Evolutionary conservation across 2,797 vertebrate species (phyloP).

Genomic region (Carcharodon carcharias): DNA sequence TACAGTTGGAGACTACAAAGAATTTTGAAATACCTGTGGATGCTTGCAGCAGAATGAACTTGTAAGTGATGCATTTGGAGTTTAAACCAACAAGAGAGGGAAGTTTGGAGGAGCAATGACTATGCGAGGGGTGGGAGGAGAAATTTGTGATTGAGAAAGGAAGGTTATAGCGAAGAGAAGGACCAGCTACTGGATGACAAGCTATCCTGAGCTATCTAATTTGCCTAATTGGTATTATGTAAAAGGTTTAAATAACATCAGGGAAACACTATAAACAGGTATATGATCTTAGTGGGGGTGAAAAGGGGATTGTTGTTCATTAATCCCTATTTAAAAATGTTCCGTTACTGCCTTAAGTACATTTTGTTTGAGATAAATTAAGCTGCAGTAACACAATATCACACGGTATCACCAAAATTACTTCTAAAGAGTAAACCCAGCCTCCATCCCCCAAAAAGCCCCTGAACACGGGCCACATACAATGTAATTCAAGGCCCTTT

Average conservation of each 20-base stretch:
- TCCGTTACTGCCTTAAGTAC: neutral
- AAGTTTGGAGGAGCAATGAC: neutral
- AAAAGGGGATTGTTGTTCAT: neutral
- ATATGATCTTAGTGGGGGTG: neutral
- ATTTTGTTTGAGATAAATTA: constrained; percentile 7
- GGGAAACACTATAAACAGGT: neutral
- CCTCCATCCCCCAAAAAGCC: neutral
- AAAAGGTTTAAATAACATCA: neutral
- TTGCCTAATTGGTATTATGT: too few relatives aligned
- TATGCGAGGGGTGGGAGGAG: neutral
- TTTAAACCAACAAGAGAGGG: neutral
- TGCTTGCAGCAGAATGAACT: neutral
- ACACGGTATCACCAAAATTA: neutral
- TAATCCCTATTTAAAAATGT: neutral
- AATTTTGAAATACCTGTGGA: neutral
- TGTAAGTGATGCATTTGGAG: neutral
- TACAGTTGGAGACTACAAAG: neutral
- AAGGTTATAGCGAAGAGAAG: neutral
- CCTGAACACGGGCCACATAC: neutral
- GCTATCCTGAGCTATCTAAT: neutral
- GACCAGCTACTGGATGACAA: neutral
- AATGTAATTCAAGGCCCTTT: neutral
- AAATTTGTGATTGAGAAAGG: neutral
- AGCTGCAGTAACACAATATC: neutral
- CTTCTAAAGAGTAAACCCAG: neutral